Percentiles rank a stretch among this genome's conserved stretches.
Conservation (phyloP, 2,113 vertebrate species). For the Anhinga anhinga region DNA sequence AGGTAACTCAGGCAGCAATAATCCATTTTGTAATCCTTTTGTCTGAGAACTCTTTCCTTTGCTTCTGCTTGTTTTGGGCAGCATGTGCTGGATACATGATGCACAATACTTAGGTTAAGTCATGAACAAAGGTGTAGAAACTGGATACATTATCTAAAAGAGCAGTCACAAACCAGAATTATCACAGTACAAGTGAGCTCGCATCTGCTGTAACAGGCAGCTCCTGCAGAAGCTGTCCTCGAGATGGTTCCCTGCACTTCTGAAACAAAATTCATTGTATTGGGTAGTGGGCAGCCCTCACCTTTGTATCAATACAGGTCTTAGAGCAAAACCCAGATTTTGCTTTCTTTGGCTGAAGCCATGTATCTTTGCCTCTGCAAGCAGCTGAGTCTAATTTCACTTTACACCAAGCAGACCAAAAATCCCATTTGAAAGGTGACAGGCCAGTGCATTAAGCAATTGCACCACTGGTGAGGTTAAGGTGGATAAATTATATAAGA, state of each 20-base stretch:
- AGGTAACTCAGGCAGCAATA: background rate
- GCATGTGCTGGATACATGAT: background rate
- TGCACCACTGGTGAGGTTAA: conserved; percentile 38
- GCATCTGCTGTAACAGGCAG: background rate
- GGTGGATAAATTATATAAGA: conserved; percentile 42
- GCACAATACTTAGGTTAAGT: background rate
- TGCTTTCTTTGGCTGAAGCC: background rate
- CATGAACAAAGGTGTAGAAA: background rate
- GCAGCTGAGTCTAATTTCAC: background rate
- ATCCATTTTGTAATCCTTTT: background rate
- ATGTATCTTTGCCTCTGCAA: background rate
- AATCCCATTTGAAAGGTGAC: conserved; percentile 39
- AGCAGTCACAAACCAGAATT: background rate
- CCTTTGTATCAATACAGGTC: background rate
- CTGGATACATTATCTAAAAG: background rate
- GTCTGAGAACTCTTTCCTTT: background rate
- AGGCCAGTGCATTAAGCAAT: conserved; percentile 55
- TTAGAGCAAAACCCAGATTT: background rate
- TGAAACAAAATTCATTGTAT: background rate
- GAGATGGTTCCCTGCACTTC: background rate
- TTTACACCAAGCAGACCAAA: conserved; percentile 35
- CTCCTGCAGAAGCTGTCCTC: background rate
- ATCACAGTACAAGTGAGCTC: background rate
- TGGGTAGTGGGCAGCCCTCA: background rate
- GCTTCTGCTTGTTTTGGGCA: background rate